A percentile compares a stretch with the other conserved stretches of the same genome.
Conservation (phyloP, 1,140 invertebrate species). For the Ostrea denselamellosa region DNA sequence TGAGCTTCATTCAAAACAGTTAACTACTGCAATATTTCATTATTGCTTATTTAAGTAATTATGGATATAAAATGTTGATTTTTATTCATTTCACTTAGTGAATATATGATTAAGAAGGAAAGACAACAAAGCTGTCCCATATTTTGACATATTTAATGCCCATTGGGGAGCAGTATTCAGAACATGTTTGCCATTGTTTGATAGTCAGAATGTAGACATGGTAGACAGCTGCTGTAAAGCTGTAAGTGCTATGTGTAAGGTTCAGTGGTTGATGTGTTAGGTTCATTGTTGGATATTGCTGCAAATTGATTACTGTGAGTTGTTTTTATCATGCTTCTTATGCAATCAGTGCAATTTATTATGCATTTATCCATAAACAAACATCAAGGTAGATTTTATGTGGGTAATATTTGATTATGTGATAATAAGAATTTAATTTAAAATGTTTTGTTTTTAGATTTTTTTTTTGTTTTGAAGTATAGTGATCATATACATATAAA, state of each 20-base stretch:
- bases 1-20: too few species aligned
- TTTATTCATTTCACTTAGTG: neutral
- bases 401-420: too few species aligned
- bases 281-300: neutral
- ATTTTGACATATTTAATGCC: constrained; percentile 16
- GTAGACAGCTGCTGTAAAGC: neutral
- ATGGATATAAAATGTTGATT: too few species aligned
- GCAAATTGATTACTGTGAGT: neutral
- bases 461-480: too few species aligned
- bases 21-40: too few species aligned
- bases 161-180: constrained; percentile 6
- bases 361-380: too few species aligned
- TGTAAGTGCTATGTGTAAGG: neutral
- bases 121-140: constrained; percentile 20
- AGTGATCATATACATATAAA: too few species aligned
- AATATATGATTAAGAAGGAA: constrained; percentile 1
- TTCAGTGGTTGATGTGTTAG: neutral
- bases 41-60: too few species aligned
- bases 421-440: too few species aligned
- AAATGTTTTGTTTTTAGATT: too few species aligned
- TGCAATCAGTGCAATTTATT: too few species aligned
- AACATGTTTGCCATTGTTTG: neutral
- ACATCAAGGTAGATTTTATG: too few species aligned
- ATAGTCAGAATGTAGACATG: neutral
- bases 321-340: neutral